These are phyloP conservation scores for Zygogramma bicolorata DNA, from an alignment of 2,888 invertebrate species.

Conservation along the genomic window DNA sequence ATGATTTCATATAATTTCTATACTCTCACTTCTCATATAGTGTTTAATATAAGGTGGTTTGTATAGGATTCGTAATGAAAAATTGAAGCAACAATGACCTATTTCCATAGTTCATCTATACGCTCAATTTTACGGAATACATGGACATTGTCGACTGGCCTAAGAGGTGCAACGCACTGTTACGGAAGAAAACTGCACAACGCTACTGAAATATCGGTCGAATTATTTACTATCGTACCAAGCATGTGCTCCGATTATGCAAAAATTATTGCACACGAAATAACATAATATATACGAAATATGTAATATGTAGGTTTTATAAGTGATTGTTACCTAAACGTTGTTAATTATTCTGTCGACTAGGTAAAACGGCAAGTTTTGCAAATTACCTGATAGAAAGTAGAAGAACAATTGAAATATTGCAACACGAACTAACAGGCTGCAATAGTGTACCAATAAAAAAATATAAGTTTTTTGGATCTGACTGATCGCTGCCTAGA, in stretches of 20 bases:
- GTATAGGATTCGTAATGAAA: too few relatives aligned
- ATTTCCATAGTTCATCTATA: too few relatives aligned
- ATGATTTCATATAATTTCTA: too few relatives aligned
- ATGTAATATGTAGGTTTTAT: conserved; percentile 11
- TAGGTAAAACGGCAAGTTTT: not conserved
- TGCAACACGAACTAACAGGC: not conserved
- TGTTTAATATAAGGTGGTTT: too few relatives aligned
- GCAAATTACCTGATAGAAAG: conserved; percentile 20
- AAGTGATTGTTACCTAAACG: conserved; percentile 19
- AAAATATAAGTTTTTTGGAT: too few relatives aligned
- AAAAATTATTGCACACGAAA: conserved; percentile 19
- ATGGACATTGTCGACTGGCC: not conserved
- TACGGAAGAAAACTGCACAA: conserved; percentile 29
- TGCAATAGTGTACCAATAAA: too few relatives aligned
- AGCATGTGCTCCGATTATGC: conserved; percentile 20
- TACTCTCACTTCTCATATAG: too few relatives aligned
- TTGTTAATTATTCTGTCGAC: conserved; percentile 10
- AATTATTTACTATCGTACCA: conserved; percentile 18
- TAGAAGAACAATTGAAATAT: not conserved
- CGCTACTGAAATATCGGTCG: conserved; percentile 27
- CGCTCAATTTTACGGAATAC: too few relatives aligned
- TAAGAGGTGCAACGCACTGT: conserved; percentile 21
- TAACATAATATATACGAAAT: conserved; percentile 12
- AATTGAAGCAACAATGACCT: too few relatives aligned
- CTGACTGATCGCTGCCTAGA: too few relatives aligned